A percentile compares a stretch with the other conserved stretches of the same genome.
Conservation (phyloP, 2,888 invertebrate species). For the Amorpha juglandis region DNA sequence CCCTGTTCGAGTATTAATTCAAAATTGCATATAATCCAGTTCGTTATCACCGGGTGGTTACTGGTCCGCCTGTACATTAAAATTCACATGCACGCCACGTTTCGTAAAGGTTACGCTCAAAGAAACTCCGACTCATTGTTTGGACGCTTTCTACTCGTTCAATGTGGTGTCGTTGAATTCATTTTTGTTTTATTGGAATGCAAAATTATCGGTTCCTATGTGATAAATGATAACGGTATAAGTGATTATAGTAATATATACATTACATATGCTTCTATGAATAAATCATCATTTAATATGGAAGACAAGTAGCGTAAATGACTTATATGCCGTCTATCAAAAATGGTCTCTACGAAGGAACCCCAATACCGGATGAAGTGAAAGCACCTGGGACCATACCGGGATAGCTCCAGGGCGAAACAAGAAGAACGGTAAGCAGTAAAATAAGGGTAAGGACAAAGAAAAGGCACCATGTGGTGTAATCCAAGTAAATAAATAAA, state of each 20-base stretch:
- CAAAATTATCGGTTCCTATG: conserved; percentile 1
- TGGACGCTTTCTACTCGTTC: conserved; percentile 72
- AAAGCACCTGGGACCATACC: no score
- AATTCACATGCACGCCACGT: conserved; percentile 67
- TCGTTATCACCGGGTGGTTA: conserved; percentile 68
- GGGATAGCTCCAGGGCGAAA: no score
- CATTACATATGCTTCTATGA: background rate
- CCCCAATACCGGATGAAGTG: no score
- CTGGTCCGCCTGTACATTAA: conserved; percentile 56
- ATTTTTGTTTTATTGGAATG: conserved; percentile 7
- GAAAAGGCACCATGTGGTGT: no score
- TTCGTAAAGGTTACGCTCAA: conserved; percentile 63
- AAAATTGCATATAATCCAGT: conserved; percentile 70
- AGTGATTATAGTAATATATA: background rate
- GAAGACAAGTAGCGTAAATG: background rate
- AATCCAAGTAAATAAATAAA: no score
- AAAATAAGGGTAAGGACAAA: no score
- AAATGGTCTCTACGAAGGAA: no score
- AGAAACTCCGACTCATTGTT: conserved; percentile 61
- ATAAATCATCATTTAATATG: background rate
- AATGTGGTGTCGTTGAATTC: conserved; percentile 15
- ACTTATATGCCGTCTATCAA: background rate
- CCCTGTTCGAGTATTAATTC: conserved; percentile 65
- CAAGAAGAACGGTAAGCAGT: no score
- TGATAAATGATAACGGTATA: conserved; percentile 4